Conservation (phyloP, 2,888 invertebrate species). For the Perdita meconis region DNA sequence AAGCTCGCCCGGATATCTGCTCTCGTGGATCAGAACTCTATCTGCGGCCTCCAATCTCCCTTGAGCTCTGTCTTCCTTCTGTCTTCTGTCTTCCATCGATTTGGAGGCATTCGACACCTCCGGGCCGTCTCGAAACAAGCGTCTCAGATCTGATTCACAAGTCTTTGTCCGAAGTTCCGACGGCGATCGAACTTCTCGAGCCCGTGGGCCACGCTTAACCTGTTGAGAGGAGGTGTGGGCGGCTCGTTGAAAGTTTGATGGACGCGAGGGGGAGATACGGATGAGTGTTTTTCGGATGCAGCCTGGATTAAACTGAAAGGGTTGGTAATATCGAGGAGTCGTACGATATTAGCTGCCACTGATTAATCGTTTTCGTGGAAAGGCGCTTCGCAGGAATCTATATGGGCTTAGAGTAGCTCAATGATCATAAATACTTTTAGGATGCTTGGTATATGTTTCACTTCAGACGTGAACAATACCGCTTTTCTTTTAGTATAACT, state of each 20-base stretch:
- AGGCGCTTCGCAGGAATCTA: too few relatives aligned
- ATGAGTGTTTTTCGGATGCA: background rate
- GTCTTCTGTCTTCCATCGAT: background rate
- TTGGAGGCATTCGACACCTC: constrained; percentile 35
- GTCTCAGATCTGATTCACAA: constrained; percentile 6
- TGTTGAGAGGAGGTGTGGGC: constrained; percentile 35
- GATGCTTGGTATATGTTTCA: too few relatives aligned
- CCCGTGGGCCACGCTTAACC: constrained; percentile 30
- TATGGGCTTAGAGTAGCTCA: too few relatives aligned
- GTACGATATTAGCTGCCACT: background rate
- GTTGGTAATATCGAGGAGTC: background rate
- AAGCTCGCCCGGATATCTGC: constrained; percentile 66
- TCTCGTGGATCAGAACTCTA: constrained; percentile 59
- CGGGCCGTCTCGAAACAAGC: constrained; percentile 30
- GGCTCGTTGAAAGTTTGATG: constrained; percentile 37
- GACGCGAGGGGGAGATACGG: background rate
- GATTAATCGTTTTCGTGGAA: too few relatives aligned
- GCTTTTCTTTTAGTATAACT: too few relatives aligned
- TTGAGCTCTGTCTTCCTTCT: constrained; percentile 1
- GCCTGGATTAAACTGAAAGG: background rate
- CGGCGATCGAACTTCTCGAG: constrained; percentile 34
- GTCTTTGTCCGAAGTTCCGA: constrained; percentile 52
- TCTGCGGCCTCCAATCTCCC: constrained; percentile 31
- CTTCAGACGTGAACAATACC: too few relatives aligned
- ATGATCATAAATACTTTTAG: too few relatives aligned